Evolutionary conservation across 2,113 vertebrate species (phyloP).

Genomic region (Solea senegalensis): DNA sequence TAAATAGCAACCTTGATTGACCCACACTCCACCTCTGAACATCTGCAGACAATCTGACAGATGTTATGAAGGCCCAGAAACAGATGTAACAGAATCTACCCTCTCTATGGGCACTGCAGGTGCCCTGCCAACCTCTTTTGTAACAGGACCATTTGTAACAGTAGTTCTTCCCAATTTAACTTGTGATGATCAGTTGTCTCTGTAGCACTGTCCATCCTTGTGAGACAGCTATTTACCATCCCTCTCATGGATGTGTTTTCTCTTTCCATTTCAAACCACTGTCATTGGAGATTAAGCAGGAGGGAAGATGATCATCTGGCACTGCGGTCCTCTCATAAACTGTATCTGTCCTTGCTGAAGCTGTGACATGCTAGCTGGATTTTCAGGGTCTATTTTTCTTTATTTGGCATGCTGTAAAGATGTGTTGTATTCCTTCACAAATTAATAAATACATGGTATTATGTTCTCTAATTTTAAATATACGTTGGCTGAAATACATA

Average conservation of each 20-base stretch:
- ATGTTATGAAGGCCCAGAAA: too few relatives aligned
- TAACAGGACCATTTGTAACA: not conserved
- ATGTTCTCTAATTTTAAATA: too few relatives aligned
- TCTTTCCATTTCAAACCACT: conserved; percentile 32
- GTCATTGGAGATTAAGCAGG: conserved; percentile 22
- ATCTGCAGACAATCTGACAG: too few relatives aligned
- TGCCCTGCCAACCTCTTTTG: too few relatives aligned
- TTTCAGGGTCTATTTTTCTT: conserved; percentile 8
- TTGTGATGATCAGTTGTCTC: not conserved
- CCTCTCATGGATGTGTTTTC: conserved; percentile 38
- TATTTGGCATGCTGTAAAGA: not conserved
- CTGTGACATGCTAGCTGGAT: conserved; percentile 4
- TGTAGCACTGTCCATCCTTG: conserved; percentile 3
- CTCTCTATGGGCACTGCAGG: not conserved
- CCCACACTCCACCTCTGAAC: too few relatives aligned
- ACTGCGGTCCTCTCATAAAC: conserved; percentile 13
- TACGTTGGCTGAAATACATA: too few relatives aligned
- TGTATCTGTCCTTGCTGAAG: conserved; percentile 19
- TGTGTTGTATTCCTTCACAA: not conserved
- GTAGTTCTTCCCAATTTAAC: not conserved
- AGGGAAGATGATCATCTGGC: conserved; percentile 23
- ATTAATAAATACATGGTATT: too few relatives aligned
- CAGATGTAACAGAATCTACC: too few relatives aligned
- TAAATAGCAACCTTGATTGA: too few relatives aligned
- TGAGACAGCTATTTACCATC: conserved; percentile 34